These are phyloP conservation scores for Pygmarrhopalites habei DNA, from an alignment of 1,140 invertebrate genomes.

Conservation along the genomic window DNA sequence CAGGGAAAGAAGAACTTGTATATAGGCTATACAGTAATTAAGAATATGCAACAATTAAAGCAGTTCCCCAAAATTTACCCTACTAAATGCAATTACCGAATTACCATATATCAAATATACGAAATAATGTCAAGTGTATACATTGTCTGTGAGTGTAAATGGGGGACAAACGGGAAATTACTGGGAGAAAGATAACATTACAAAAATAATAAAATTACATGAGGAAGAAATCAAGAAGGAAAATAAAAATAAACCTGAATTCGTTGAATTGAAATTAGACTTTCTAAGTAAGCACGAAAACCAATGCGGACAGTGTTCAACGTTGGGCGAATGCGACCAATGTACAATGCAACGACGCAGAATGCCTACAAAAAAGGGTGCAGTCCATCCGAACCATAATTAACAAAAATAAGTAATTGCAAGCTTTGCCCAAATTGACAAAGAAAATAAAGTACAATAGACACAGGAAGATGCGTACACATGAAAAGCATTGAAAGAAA, in stretches of 20 bases:
- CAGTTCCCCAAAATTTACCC: no score
- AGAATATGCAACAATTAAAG: no score
- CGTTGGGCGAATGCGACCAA: conserved; percentile 38
- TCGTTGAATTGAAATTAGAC: conserved; percentile 20
- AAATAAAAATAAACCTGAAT: conserved; percentile 40
- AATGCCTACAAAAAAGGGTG: conserved; percentile 46
- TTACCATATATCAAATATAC: no score
- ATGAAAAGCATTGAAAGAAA: no score
- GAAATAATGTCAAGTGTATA: no score
- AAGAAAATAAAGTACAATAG: not conserved
- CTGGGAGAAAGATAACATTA: not conserved
- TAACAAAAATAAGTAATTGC: not conserved
- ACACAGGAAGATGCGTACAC: conserved; percentile 1
- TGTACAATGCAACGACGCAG: conserved; percentile 28
- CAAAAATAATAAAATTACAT: not conserved
- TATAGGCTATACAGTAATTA: no score
- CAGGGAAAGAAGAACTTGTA: no score
- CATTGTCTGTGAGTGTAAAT: no score
- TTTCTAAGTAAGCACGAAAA: conserved; percentile 28
- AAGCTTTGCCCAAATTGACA: not conserved
- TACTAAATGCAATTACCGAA: no score
- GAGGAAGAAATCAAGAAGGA: not conserved
- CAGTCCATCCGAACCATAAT: not conserved
- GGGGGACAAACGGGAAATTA: not conserved
- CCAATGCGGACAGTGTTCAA: conserved; percentile 19